Base-by-base conservation (phyloP, 2,797 vertebrate genomes). In the Tokudaia muenninki region DNA sequence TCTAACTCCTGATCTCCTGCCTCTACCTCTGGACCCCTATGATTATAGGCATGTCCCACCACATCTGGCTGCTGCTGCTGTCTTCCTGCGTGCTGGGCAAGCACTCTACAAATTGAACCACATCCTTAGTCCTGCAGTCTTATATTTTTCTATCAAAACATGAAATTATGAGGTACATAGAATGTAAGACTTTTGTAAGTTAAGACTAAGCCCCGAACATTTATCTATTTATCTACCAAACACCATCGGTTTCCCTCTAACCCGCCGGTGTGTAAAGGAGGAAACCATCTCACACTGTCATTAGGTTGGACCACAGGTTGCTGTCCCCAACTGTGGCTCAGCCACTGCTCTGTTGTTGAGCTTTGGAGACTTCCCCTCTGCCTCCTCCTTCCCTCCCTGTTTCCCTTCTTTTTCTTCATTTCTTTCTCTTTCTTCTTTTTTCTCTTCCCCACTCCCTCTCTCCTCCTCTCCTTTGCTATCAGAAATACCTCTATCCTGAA, bases 61-160 rank as follows among this genome's bases (percentile, higher is more conserved):
- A 57, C 10, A 26, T 55, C 70, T 41, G 70, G 52, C 21, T 34
- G 34, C 8, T 57, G 65, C 67, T 55, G 34, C 17, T 72, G 67
- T 34, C n/a, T 57, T 74, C 1, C 22, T 57, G 50, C 24, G 29
- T 17, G 14, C n/a, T 55, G 55, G 50, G 22, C 34, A 72, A 72
- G 47, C 50, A 37, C 47, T 37, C 34, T 55, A 29, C 50, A 29
- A 57, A 57, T n/a, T 2, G n/a, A 74, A 26, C 70, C 24, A 13
- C 17, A 31, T 31, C n/a, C 24, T 44, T 55, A 88, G 26, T 83
- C 74, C 22, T 29, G 65, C 34, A 67, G 50, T 63, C 67, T 61
- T 31, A 0, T 87, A 84, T 81, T 3, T 92, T 77, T 41, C 80
- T 89, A 94, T 59, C 88, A n/a, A 91, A 83, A 92, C 89, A 63